Conservation (phyloP, 2,113 vertebrate species). For the Campylomormyrus tamandua region DNA sequence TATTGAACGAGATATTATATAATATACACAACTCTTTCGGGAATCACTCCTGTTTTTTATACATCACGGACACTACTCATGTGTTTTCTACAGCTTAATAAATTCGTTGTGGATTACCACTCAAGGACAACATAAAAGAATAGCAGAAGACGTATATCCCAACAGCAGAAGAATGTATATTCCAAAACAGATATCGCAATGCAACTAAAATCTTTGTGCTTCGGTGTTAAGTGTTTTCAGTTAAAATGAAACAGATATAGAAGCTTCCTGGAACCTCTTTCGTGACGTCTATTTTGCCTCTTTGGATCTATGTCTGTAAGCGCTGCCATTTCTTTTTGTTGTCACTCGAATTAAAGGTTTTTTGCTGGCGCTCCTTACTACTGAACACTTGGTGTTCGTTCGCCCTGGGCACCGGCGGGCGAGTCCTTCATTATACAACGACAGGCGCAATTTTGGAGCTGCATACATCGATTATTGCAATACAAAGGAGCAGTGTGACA, state of each 20-base stretch:
- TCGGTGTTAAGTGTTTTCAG: background rate
- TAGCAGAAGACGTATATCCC: background rate
- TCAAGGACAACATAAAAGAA: background rate
- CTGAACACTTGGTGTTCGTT: constrained; percentile 6
- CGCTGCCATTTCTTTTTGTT: constrained; percentile 13
- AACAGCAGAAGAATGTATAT: background rate
- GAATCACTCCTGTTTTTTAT: background rate
- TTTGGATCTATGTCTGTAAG: constrained; percentile 5
- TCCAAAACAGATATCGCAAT: background rate
- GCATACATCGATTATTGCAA: constrained; percentile 12
- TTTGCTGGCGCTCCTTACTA: constrained; percentile 8
- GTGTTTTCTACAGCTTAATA: background rate
- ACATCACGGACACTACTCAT: background rate
- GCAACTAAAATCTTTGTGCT: background rate
- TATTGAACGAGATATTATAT: background rate
- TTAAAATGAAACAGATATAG: background rate
- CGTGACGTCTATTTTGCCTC: background rate
- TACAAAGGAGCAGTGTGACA: constrained; percentile 6
- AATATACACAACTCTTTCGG: background rate
- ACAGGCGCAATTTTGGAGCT: constrained; percentile 4
- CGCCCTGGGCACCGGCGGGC: background rate
- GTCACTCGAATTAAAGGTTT: constrained; percentile 11
- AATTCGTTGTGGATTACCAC: background rate
- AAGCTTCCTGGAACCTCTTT: background rate
- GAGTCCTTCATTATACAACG: constrained; percentile 3